Base-by-base conservation (phyloP, 2,797 vertebrate genomes). In the Perodicticus potto region DNA sequence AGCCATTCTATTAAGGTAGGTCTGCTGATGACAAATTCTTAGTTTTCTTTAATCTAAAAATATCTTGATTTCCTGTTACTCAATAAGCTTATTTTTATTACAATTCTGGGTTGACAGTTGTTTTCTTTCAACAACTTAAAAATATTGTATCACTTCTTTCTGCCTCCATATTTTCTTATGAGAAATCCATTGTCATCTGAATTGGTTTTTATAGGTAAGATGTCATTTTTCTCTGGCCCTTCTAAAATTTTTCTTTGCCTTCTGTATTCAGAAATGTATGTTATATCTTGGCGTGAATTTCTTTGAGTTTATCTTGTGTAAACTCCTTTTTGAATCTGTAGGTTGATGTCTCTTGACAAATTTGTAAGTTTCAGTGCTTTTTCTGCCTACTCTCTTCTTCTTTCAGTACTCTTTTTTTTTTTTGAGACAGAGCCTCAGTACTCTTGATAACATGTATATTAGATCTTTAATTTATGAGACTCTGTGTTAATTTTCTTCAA, bases 191-290 rank as follows among this genome's bases (percentile, higher is more conserved):
- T 67, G 29, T 85, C 59, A 76, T 77, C 49, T 74, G 45, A 76
- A 45, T 72, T 61, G 25, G 69, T 80, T 87, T 90, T 90, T 29
- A 4, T 53, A 77, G 32, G 32, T 43, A 43, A 70, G 53, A 53
- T 74, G 69, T 61, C 20, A 45, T 76, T 78, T 93, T 86, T 93
- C 63, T 86, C 43, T 72, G 49, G 20, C 49, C 49, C 32, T 73
- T 81, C 23, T 34, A 92, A 76, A 22, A 76, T 88, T 65, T 76
- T 87, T 55, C 55, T 91, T 86, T 94, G 23, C 45, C 34, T 91
- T 92, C 61, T 55, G 20, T 63, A 74, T 65, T 86, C 53, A 88
- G 22, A 88, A 76, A 45, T 92, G 59, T 59, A 61, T 63, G 27
- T 55, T 73, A 63, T 67, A 14, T 23, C 7, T 76, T 77, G 9